Percentiles rank a stretch among this genome's conserved stretches.
Evolutionary conservation across 2,888 invertebrate genomes (phyloP).

Genomic region (Ennomos erosarius): DNA sequence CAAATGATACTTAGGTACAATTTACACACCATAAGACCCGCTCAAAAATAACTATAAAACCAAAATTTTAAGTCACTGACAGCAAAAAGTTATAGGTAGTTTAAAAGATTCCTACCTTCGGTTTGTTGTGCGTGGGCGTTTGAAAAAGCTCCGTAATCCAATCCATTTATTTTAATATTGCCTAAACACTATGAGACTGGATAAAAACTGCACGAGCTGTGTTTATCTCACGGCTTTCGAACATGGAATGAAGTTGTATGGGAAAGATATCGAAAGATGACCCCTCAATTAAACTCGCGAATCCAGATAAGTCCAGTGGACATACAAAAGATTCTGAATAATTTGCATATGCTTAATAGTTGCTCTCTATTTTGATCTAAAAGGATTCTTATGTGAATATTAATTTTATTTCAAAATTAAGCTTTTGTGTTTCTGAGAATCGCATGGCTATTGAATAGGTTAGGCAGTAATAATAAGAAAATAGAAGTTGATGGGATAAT

Average conservation of each 20-base stretch:
- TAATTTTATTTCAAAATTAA: slow-evolving; percentile 48
- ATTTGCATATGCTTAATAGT: slow-evolving; percentile 69
- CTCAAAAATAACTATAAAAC: too few species aligned
- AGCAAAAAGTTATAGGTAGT: not conserved
- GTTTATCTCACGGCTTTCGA: slow-evolving; percentile 70
- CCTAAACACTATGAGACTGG: slow-evolving; percentile 23
- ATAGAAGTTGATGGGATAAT: slow-evolving; percentile 12
- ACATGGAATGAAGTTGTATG: slow-evolving; percentile 69
- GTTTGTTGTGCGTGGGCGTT: slow-evolving; percentile 66
- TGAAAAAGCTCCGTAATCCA: slow-evolving; percentile 82
- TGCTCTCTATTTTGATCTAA: slow-evolving; percentile 45
- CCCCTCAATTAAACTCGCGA: slow-evolving; percentile 76
- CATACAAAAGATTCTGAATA: slow-evolving; percentile 61
- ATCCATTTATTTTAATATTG: slow-evolving; percentile 61
- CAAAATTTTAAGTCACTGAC: too few species aligned
- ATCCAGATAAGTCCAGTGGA: slow-evolving; percentile 74
- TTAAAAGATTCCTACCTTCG: slow-evolving; percentile 63
- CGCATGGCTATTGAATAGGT: slow-evolving; percentile 29
- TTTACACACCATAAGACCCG: too few species aligned
- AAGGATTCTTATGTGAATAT: slow-evolving; percentile 56
- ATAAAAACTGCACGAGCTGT: slow-evolving; percentile 43
- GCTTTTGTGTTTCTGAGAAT: slow-evolving; percentile 45
- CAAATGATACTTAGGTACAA: too few species aligned
- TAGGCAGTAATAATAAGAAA: slow-evolving; percentile 12
- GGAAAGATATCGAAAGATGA: slow-evolving; percentile 76